Evolutionary conservation across 2,888 invertebrate genomes (phyloP).

Genomic region (Campoletis raptor): DNA sequence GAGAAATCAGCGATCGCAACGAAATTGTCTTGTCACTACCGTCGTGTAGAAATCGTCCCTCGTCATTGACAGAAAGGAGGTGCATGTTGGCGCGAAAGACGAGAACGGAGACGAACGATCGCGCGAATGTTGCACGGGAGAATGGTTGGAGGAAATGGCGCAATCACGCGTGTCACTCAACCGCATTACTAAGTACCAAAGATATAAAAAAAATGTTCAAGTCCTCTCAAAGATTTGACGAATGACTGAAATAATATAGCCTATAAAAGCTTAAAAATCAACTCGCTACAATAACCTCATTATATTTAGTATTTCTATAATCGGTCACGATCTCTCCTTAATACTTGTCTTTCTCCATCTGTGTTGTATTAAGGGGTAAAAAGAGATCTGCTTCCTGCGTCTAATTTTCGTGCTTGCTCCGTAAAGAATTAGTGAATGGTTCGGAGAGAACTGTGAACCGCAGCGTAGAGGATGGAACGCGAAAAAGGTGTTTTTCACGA

Average conservation of each 20-base stretch:
- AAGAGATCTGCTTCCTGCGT: background rate
- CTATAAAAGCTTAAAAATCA: too few species aligned
- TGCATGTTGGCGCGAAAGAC: slow-evolving; percentile 47
- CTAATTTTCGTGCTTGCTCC: slow-evolving; percentile 21
- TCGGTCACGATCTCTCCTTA: too few species aligned
- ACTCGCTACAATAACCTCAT: too few species aligned
- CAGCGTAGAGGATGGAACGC: slow-evolving; percentile 10
- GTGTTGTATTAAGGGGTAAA: background rate
- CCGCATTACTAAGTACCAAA: slow-evolving; percentile 3
- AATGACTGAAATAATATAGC: too few species aligned
- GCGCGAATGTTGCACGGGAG: slow-evolving; percentile 41
- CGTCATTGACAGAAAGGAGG: slow-evolving; percentile 58
- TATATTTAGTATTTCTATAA: too few species aligned
- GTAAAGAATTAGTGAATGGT: slow-evolving; percentile 52
- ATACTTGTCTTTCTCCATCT: slow-evolving; percentile 6
- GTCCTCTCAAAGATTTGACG: too few species aligned
- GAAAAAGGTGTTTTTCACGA: slow-evolving; percentile 18
- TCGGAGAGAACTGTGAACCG: background rate
- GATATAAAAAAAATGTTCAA: too few species aligned
- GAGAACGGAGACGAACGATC: slow-evolving; percentile 59
- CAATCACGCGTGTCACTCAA: slow-evolving; percentile 18
- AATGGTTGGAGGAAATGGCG: slow-evolving; percentile 40
- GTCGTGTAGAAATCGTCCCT: slow-evolving; percentile 47
- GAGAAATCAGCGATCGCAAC: slow-evolving; percentile 32
- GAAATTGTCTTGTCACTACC: slow-evolving; percentile 58